Evolutionary conservation across 2,888 invertebrate genomes (phyloP).

Genomic region (Shargacucullia verbasci): DNA sequence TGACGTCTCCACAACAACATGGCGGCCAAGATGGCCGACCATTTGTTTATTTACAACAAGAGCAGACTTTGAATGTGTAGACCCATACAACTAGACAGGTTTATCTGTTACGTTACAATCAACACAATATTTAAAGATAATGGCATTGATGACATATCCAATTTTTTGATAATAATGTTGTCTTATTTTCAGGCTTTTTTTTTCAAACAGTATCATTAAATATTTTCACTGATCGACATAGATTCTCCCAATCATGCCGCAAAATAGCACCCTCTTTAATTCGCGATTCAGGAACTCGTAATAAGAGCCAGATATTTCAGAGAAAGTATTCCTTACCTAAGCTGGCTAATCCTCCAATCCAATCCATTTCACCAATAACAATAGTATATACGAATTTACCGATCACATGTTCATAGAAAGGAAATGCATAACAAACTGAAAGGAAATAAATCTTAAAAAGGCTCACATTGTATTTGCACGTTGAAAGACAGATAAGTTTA

Average conservation of each 20-base stretch:
- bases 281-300: not conserved
- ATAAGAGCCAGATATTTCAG: not conserved
- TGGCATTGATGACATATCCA: slow-evolving; percentile 22
- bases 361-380: not conserved
- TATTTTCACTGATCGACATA: too few relatives aligned
- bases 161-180: slow-evolving; percentile 32
- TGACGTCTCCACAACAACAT: slow-evolving; percentile 76
- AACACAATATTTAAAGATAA: slow-evolving; percentile 22
- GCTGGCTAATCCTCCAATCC: not conserved
- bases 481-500: slow-evolving; percentile 21
- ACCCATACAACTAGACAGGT: slow-evolving; percentile 34
- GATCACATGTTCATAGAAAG: slow-evolving; percentile 15
- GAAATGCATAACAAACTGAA: slow-evolving; percentile 26
- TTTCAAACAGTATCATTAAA: too few relatives aligned
- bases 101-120: slow-evolving; percentile 32
- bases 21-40: slow-evolving; percentile 78
- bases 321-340: not conserved
- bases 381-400: not conserved
- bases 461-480: slow-evolving; percentile 36
- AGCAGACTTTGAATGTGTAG: slow-evolving; percentile 47
- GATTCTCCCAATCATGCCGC: too few relatives aligned
- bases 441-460: slow-evolving; percentile 36
- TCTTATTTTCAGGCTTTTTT: slow-evolving; percentile 14
- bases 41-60: slow-evolving; percentile 79
- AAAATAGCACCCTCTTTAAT: slow-evolving; percentile 7